Conservation (phyloP, 2,797 vertebrate species). For the Coluber constrictor region DNA sequence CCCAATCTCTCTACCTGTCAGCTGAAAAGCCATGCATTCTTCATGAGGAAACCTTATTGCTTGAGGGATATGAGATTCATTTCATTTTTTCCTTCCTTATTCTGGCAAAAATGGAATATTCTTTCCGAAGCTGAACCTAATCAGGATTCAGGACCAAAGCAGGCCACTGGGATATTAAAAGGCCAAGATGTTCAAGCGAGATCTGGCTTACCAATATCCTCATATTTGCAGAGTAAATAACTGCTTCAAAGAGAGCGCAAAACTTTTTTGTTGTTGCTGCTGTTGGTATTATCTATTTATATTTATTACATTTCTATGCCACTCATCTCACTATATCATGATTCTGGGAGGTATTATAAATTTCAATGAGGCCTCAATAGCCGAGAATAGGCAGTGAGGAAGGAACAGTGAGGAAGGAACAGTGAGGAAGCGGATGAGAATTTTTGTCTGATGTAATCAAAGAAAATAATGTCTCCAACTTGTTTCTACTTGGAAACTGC, state of each 20-base stretch:
- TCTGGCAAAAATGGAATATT: not conserved
- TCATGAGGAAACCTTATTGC: not conserved
- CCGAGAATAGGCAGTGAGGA: not conserved
- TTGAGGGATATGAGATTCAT: not conserved
- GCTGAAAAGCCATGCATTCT: conserved; percentile 8
- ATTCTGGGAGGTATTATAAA: not conserved
- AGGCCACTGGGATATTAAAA: not conserved
- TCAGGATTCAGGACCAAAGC: not conserved
- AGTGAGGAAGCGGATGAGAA: not conserved
- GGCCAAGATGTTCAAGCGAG: not conserved
- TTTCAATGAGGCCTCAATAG: not conserved
- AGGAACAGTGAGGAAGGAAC: not conserved
- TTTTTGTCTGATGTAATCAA: not conserved
- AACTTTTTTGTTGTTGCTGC: not conserved
- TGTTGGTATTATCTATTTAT: not conserved
- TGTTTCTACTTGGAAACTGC: not conserved
- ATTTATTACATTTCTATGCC: not conserved
- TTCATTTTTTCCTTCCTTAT: not conserved
- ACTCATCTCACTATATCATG: not conserved
- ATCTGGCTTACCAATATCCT: not conserved
- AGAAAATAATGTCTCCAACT: not conserved
- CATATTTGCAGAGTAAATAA: not conserved
- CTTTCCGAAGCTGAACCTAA: not conserved
- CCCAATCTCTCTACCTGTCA: conserved; percentile 60
- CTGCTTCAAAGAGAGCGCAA: not conserved